phyloP scores from a whole-genome alignment of 2,888 invertebrate species.

The Lutraria lutraria region DNA sequence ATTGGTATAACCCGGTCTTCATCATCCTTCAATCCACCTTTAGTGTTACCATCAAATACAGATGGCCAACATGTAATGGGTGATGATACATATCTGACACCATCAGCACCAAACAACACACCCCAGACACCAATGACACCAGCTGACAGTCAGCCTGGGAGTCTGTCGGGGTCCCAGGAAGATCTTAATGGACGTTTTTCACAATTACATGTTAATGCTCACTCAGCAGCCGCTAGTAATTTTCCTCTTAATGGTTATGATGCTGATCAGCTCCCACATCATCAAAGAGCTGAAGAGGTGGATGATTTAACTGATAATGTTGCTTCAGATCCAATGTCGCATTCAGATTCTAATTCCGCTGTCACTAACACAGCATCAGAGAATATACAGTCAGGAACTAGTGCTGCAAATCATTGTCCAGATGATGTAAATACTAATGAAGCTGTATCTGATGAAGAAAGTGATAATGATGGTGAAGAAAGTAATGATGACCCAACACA shows the following conservation, averaged over 20 bases:
- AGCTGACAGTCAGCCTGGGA: constrained; percentile 80
- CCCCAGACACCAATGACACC: constrained; percentile 81
- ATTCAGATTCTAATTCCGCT: neutral
- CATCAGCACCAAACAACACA: constrained; percentile 81
- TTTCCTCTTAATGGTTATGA: constrained; percentile 38
- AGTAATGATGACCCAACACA: neutral
- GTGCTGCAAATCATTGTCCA: constrained; percentile 5
- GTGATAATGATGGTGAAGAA: neutral
- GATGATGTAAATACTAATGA: neutral
- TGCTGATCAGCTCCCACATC: constrained; percentile 8
- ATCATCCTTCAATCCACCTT: constrained; percentile 53
- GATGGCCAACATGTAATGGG: constrained; percentile 37
- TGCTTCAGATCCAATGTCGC: neutral
- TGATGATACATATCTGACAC: constrained; percentile 72
- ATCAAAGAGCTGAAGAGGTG: neutral
- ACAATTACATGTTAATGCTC: neutral
- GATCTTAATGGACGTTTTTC: constrained; percentile 53
- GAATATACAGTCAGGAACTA: neutral
- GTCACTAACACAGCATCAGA: constrained; percentile 14
- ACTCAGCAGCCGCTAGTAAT: constrained; percentile 39
- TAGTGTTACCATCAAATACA: constrained; percentile 42
- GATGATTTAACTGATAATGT: constrained; percentile 12
- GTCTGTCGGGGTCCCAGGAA: constrained; percentile 75
- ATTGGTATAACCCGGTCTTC: constrained; percentile 22
- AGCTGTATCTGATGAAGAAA: neutral